Evolutionary conservation across 2,797 vertebrate genomes (phyloP), one percentile per base, ranked within the genome.

Genomic region (Menidia menidia): DNA sequence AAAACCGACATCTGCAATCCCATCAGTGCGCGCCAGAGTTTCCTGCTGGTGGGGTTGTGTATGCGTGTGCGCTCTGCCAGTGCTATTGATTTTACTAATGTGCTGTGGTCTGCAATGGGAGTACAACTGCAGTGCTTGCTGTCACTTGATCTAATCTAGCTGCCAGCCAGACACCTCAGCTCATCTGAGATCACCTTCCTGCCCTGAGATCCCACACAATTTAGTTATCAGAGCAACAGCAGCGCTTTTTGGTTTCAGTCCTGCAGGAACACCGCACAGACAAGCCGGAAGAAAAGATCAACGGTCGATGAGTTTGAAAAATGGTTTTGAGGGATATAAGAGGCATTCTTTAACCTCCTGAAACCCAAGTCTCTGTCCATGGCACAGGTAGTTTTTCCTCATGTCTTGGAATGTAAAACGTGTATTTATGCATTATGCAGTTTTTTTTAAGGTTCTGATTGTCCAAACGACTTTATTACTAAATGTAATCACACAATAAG

Each of bases 91-190:
- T 79, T 73, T 56, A 74, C 71, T 89, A 89, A 91, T 90, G 87
- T 85, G 86, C 88, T 89, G 88, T 70, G 81, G 80, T 91, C 76
- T 90, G 89, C 91, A 92, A 84, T 82, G 75, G 11, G 76, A 87
- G 86, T 87, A 82, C 84, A 75, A 88, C 87, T 90, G 90, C 88
- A 89, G 85, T 19, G 67, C 80, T 87, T 42, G 57, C 83, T 80
- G 88, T 86, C 87, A 93, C 87, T 84, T 73, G 87, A 93, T 89
- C 90, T 66, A 67, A 84, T 85, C 75, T 61, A 25, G 63, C 77
- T 78, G 77, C 80, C 69, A 47, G 72, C 72, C 73, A 82, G 77
- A 88, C 87, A 82, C 89, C 81, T 62, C 82, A 64, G 84, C 79
- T 81, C 56, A 73, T 77, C 74, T 81, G 14, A 82, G 79, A 87